A percentile compares a stretch with the other conserved stretches of the same genome.
phyloP scores from a whole-genome alignment of 1,140 invertebrate genomes.

The Cryptotermes secundus region DNA sequence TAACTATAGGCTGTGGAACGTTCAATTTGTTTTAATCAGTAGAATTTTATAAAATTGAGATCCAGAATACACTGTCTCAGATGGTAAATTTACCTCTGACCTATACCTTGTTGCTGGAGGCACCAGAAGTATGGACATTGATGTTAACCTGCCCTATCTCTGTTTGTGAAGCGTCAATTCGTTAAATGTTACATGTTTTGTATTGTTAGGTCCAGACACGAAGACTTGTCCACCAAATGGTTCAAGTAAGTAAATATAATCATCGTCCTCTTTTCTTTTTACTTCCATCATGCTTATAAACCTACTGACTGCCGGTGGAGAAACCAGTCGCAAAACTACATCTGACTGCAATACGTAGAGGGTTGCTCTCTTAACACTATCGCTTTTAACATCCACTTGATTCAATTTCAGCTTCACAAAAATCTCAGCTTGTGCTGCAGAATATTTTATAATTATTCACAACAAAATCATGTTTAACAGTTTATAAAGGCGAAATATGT shows the following conservation, averaged over 20 bases:
- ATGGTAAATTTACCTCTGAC: background rate
- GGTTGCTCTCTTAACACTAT: background rate
- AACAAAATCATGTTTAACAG: no score
- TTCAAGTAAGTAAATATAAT: slow-evolving; percentile 48
- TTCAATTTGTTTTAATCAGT: no score
- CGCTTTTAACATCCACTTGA: background rate
- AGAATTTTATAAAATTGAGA: no score
- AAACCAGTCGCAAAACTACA: no score
- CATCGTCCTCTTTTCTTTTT: background rate
- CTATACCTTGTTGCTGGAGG: background rate
- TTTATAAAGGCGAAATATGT: no score
- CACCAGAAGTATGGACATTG: no score
- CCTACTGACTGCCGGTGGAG: background rate
- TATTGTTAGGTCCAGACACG: slow-evolving; percentile 50
- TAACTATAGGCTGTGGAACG: no score
- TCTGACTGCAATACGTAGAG: background rate
- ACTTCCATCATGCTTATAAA: background rate
- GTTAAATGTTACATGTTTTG: slow-evolving; percentile 30
- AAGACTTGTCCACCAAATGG: slow-evolving; percentile 50
- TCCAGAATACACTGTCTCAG: no score
- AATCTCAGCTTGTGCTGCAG: background rate
- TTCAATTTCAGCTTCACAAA: background rate
- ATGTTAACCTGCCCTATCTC: background rate
- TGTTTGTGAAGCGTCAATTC: slow-evolving; percentile 16
- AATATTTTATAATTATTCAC: background rate